Evolutionary conservation across 2,113 vertebrate genomes (phyloP).

Genomic region (Cyphomyrus plagiostoma): DNA sequence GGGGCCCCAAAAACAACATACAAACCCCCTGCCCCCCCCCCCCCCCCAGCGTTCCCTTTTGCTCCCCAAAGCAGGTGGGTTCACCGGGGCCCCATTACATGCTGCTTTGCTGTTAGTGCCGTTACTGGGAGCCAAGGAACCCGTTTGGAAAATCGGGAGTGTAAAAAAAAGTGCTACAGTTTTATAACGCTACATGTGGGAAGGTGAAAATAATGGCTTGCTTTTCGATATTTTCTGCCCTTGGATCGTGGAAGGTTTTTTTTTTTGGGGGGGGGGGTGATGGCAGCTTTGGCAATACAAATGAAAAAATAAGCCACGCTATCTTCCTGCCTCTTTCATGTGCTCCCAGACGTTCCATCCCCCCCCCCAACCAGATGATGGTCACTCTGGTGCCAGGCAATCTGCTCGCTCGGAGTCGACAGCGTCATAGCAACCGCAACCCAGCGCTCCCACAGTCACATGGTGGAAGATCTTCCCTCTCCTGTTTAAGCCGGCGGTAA

Average conservation of each 20-base stretch:
- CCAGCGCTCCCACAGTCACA: conserved; percentile 39
- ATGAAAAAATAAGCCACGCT: conserved; percentile 20
- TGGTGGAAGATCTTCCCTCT: conserved; percentile 49
- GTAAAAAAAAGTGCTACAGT: neutral
- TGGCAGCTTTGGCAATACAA: conserved; percentile 5
- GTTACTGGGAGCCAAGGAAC: neutral
- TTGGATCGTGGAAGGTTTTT: conserved; percentile 20
- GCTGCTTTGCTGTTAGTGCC: conserved; percentile 26
- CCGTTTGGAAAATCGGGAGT: neutral
- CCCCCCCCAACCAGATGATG: conserved; percentile 62
- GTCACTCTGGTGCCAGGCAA: conserved; percentile 72
- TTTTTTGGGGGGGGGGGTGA: neutral
- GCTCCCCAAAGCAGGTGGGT: neutral
- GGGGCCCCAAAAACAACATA: neutral
- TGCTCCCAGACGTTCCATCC: conserved; percentile 13
- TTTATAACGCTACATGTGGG: neutral
- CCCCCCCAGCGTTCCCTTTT: neutral
- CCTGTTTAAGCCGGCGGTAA: neutral
- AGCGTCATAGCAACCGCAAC: conserved; percentile 21
- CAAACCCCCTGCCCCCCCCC: neutral
- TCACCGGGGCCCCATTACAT: conserved; percentile 15
- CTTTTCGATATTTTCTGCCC: conserved; percentile 11
- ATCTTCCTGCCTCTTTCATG: conserved; percentile 37
- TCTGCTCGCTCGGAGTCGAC: conserved; percentile 67
- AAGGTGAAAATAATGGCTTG: neutral